Base-by-base conservation (phyloP, 2,888 invertebrate species). In the Pyrrhosoma nymphula region DNA sequence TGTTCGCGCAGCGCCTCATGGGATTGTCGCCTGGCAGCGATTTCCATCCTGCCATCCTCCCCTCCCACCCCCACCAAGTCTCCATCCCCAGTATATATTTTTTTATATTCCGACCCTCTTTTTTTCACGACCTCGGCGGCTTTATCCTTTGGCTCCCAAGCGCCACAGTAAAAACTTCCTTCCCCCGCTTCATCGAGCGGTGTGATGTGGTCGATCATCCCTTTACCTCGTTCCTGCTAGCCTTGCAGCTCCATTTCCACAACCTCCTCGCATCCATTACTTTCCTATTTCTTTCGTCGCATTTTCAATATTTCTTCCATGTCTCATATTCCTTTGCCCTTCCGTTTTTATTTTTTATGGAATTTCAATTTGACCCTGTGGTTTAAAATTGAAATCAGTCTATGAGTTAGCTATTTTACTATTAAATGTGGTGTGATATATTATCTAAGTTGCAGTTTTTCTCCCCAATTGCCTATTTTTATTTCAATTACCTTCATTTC, bases 51-150 rank as follows among this genome's bases (percentile, higher is more conserved):
- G n/a, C 47, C 47, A 8, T 8, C 47, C n/a, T n/a, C n/a, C n/a
- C n/a, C 56, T 56, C 56, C 56, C 56, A 56, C 16, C 35, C 60
- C 18, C 20, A 2, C 90, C 56, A 23, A 30, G 30, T 26, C 56
- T 90, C 90, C 47, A 63, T 47, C 35, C 14, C 60, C 39, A 14
- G 2, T 69, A 20, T 8, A 69, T 60, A 47, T 93, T 63, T 60
- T 56, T 93, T 91, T 63, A 63, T 35, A 39, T 10, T 39, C 10
- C 30, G n/a, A 4, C 82, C 82, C 82, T 82, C 12, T 82, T 82
- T 82, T 60, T 82, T 82, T 82, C 82, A 82, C 26, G 82, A 82
- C 82, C 82, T 35, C 82, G 82, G 30, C 82, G 82, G 82, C 35
- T 82, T 82, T 82, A 82, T 82, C 82, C 82, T 82, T 82, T 82